These are phyloP conservation scores for Prietella phreatophila DNA, from an alignment of 2,113 vertebrate genomes.

Conservation along the genomic window DNA sequence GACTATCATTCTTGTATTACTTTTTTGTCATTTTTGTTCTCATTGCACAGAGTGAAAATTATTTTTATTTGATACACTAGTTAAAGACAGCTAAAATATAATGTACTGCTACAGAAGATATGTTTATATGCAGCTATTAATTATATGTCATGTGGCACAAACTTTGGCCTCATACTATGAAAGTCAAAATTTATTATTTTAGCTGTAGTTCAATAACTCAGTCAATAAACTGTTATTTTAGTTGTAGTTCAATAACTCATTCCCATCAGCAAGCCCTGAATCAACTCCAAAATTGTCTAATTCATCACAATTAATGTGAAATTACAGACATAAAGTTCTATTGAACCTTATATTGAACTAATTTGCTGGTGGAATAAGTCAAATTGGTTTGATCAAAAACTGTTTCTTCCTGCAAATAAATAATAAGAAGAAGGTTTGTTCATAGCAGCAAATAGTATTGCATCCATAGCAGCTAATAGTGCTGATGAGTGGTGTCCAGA, in stretches of 20 bases:
- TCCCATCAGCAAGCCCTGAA: neutral
- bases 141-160: neutral
- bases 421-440: neutral
- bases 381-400: neutral
- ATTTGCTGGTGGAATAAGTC: neutral
- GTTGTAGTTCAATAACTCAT: slow-evolving; percentile 8
- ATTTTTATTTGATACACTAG: neutral
- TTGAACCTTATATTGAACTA: neutral
- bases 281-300: slow-evolving; percentile 2
- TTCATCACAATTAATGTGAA: slow-evolving; percentile 18
- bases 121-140: slow-evolving; percentile 1
- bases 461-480: neutral
- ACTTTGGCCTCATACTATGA: neutral
- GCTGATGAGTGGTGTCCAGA: too few species aligned
- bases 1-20: neutral
- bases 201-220: neutral
- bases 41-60: neutral
- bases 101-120: neutral
- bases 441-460: neutral
- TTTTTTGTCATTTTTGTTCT: neutral
- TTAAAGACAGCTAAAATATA: neutral
- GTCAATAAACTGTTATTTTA: slow-evolving; percentile 15
- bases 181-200: slow-evolving; percentile 3
- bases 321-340: slow-evolving; percentile 12
- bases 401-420: neutral